Evolutionary conservation across 2,797 vertebrate species (phyloP).

Genomic region (Enteromius treurensis): DNA sequence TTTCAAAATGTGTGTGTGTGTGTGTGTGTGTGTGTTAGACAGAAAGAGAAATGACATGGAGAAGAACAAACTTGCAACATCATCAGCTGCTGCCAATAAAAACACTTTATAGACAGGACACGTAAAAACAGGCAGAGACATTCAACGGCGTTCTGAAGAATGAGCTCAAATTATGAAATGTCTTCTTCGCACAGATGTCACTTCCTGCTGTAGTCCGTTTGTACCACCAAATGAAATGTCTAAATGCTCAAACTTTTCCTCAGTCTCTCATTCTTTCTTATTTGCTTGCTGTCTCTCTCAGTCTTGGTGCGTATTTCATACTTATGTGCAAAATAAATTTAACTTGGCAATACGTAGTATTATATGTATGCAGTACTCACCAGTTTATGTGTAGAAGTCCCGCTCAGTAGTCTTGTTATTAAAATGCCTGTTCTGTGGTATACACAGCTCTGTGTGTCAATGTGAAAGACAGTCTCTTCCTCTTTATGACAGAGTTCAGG

Average conservation of each 20-base stretch:
- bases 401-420: conserved; percentile 7
- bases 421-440: conserved; percentile 15
- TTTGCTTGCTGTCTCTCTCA: background rate
- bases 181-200: background rate
- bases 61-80: conserved; percentile 38
- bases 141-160: background rate
- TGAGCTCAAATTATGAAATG: background rate
- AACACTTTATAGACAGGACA: conserved; percentile 10
- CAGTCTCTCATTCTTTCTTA: background rate
- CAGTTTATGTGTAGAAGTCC: conserved; percentile 11
- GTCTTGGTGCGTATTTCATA: background rate
- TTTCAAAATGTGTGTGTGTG: background rate
- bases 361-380: conserved; percentile 16
- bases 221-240: background rate
- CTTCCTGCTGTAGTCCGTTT: background rate
- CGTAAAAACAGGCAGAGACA: conserved; percentile 12
- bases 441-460: conserved; percentile 12
- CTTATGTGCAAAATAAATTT: background rate
- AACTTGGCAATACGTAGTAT: background rate
- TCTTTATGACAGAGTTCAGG: conserved; percentile 48
- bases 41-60: background rate
- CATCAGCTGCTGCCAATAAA: conserved; percentile 35
- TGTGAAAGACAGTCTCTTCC: conserved; percentile 36
- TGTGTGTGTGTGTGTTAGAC: background rate
- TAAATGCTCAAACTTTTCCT: background rate